Evolutionary conservation across 2,797 vertebrate species (phyloP).

Genomic region (Bradypus variegatus): DNA sequence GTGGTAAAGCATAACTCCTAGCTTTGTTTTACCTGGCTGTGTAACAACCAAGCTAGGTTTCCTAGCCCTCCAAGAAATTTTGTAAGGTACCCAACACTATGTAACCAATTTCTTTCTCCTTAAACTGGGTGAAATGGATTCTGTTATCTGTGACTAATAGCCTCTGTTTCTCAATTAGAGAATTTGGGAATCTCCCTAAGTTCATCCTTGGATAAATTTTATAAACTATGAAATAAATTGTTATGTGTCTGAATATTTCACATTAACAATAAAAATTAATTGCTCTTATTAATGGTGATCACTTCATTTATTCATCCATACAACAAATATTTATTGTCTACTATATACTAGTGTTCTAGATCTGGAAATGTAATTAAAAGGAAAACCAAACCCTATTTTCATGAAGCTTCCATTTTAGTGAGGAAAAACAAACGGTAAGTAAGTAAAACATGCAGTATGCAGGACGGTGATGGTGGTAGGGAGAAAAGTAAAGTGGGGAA

Average conservation of each 20-base stretch:
- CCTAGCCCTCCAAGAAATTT: background rate
- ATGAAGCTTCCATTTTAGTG: background rate
- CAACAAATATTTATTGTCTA: background rate
- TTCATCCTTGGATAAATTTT: constrained; percentile 17
- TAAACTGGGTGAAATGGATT: background rate
- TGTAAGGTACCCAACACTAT: background rate
- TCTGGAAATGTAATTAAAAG: background rate
- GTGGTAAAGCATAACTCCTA: background rate
- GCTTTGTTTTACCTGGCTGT: background rate
- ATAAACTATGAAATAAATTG: constrained; percentile 15
- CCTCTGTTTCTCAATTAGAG: background rate
- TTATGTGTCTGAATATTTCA: background rate
- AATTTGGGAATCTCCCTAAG: background rate
- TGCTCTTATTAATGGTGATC: background rate
- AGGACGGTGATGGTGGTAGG: no score
- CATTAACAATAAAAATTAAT: background rate
- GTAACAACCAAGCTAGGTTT: background rate
- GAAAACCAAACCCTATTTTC: background rate
- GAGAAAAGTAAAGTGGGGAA: background rate
- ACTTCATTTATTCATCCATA: background rate
- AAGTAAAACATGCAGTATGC: no score
- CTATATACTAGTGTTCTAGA: background rate
- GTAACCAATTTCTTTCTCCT: background rate
- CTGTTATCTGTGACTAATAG: background rate
- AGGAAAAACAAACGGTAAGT: no score